Percentiles rank a stretch among this genome's conserved stretches.
These are phyloP conservation scores for Pammene fasciana DNA, from an alignment of 2,888 invertebrate genomes.

Conservation along the genomic window DNA sequence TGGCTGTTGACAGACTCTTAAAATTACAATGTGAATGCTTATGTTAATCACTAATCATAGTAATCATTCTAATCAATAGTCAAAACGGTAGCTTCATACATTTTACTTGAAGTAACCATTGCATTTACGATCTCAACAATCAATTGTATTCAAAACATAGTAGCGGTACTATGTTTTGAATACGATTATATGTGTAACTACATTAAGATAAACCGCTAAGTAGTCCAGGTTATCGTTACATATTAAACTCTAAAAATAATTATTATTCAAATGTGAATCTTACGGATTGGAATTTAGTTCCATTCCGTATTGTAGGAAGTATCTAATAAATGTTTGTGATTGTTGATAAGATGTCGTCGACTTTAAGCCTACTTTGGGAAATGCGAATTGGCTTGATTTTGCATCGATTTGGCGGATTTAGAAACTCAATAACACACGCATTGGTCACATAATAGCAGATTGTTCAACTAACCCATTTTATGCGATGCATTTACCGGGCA, in stretches of 20 bases:
- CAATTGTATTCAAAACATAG: neutral
- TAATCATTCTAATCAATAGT: too few relatives aligned
- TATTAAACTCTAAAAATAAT: neutral
- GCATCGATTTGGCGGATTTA: neutral
- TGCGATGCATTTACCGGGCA: too few relatives aligned
- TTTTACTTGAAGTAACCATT: too few relatives aligned
- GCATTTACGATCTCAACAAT: neutral
- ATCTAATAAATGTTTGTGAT: neutral
- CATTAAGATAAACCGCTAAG: conserved; percentile 15
- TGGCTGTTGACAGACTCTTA: too few relatives aligned
- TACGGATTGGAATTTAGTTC: neutral
- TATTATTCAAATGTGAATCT: neutral
- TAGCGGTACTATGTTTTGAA: too few relatives aligned
- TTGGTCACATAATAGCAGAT: neutral
- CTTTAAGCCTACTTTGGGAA: conserved; percentile 5
- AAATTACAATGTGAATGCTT: too few relatives aligned
- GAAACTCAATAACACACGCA: neutral
- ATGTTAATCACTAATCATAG: too few relatives aligned
- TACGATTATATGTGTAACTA: too few relatives aligned
- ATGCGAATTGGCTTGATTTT: neutral
- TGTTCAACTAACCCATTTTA: too few relatives aligned
- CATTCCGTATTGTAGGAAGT: neutral
- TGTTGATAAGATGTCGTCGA: conserved; percentile 13
- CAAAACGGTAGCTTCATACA: too few relatives aligned
- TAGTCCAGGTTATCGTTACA: conserved; percentile 17